phyloP scores from a whole-genome alignment of 2,888 invertebrate genomes.

The Lepeophtheirus nordmannii region DNA sequence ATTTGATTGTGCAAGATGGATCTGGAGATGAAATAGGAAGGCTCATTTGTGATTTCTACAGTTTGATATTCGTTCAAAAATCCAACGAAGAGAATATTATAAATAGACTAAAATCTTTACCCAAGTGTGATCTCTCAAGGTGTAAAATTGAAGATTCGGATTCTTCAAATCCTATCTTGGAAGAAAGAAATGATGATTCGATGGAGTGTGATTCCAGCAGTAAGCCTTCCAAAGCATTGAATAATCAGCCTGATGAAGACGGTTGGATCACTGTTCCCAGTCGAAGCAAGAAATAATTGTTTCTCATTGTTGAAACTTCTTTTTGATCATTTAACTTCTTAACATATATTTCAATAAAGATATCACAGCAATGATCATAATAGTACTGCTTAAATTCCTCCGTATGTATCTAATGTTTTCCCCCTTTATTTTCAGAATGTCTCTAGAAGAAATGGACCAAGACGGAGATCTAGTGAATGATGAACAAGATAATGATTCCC shows the following conservation, averaged over 20 bases:
- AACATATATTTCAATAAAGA: too few relatives aligned
- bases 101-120: conserved; percentile 1
- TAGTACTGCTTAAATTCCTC: too few relatives aligned
- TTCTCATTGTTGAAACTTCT: too few relatives aligned
- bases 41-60: neutral
- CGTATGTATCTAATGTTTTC: neutral
- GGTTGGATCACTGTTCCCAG: conserved; percentile 12
- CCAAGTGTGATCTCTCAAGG: conserved; percentile 16
- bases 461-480: conserved; percentile 18
- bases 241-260: conserved; percentile 4
- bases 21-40: conserved; percentile 14
- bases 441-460: neutral
- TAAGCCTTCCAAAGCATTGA: neutral
- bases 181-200: neutral
- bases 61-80: neutral
- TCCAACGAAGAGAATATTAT: neutral
- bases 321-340: too few relatives aligned
- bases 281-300: neutral
- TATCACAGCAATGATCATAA: too few relatives aligned
- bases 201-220: neutral
- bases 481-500: conserved; percentile 21
- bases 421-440: neutral
- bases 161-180: neutral
- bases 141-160: conserved; percentile 9
- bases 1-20: conserved; percentile 18